These are phyloP conservation scores for Gymnothorax reevesii DNA, from an alignment of 2,797 vertebrate species.

Conservation along the genomic window DNA sequence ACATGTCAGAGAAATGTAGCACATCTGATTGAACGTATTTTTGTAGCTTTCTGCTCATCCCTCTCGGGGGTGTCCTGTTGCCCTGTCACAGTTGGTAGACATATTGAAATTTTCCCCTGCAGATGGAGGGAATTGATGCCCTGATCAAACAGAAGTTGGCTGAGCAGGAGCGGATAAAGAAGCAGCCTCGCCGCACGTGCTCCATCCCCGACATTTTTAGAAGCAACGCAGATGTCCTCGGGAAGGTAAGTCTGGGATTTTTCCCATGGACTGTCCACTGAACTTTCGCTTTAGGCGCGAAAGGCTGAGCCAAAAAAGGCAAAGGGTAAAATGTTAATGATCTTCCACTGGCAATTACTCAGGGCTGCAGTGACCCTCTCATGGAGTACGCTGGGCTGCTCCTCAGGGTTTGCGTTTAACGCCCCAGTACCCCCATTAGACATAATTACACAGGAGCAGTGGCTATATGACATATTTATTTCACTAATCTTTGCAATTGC, in stretches of 20 bases:
- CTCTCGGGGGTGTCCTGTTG: not conserved
- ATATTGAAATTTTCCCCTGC: constrained; percentile 40
- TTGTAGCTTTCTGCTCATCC: not conserved
- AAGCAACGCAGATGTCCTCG: constrained; percentile 78
- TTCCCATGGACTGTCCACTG: not conserved
- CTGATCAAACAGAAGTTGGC: constrained; percentile 63
- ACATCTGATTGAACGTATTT: not conserved
- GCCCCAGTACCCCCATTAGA: not conserved
- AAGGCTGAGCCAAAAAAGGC: not conserved
- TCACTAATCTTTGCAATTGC: not conserved
- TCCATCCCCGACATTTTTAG: constrained; percentile 68
- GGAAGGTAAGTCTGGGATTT: constrained; percentile 73
- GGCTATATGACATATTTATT: not conserved
- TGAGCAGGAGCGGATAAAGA: constrained; percentile 63
- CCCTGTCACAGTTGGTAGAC: not conserved
- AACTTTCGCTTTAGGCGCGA: not conserved
- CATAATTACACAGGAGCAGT: not conserved
- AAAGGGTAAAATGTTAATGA: not conserved
- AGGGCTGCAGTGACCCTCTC: not conserved
- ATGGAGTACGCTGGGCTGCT: not conserved
- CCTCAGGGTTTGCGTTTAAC: not conserved
- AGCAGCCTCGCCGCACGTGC: constrained; percentile 72
- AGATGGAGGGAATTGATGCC: constrained; percentile 70
- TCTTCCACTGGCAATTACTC: not conserved
- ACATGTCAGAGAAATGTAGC: not conserved